Base-by-base conservation (phyloP, 2,113 vertebrate species). In the Erythrolamprus reginae region DNA sequence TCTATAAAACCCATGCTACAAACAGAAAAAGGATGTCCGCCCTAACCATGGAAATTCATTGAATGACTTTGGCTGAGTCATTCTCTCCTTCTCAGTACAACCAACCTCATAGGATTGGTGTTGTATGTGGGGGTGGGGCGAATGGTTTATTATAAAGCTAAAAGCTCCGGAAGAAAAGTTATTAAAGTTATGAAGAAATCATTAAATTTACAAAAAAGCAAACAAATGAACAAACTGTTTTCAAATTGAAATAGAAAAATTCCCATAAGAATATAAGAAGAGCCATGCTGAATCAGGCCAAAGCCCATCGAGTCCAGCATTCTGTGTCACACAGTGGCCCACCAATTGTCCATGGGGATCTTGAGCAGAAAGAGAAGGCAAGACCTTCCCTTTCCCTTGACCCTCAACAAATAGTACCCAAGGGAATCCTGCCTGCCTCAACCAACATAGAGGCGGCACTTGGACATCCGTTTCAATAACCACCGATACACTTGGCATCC, bases 61-160 rank as follows among this genome's bases (percentile, higher is more conserved):
- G 26, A 61, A 61, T 12, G 58, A 61, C 58, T 56, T 56, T 61
- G 58, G 26, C 26, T 61, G 26, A 61, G 58, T 61, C 58, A 61
- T 61, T 61, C 26, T 61, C 58, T 61, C 26, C 58, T 10, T 61
- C 26, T 61, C 26, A 61, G 4, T 61, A 61, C 56, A 61, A 61
- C 58, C 58, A 61, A 61, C 10, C 24, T 61, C 26, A 61, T 61
- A 61, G 26, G 26, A 61, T 8, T 61, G 10, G 26, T 61, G 58
- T 5, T 28, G 58, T 61, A 26, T 3, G 10, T 0, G 3, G 58
- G 1, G 0, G 10, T 0, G 3, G 58, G 1, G 0, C 4, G 28
- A 28, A 61, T 61, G 26, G 26, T 61, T 61, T 61, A 28, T 61
- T 61, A 61, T 61, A 26, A 61, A 28, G 28, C 26, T 61, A 61